Base-by-base conservation (phyloP, 2,797 vertebrate genomes). In the Hipposideros larvatus region DNA sequence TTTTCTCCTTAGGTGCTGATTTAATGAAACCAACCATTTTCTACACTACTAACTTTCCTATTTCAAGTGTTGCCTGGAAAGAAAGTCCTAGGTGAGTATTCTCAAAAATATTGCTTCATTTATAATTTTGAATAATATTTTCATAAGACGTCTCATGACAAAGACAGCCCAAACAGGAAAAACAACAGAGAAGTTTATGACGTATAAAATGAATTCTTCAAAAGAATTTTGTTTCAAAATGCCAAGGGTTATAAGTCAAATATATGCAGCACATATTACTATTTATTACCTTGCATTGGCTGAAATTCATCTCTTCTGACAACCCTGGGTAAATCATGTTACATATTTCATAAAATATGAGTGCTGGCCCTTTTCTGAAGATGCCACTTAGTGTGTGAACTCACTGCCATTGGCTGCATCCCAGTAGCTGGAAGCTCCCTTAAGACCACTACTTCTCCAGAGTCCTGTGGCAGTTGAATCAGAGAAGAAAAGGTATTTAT, bases 271-370 rank as follows among this genome's bases (percentile, higher is more conserved):
- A 98, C 97, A 98, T 98, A 99, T 99, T 99, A 99, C 99, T 99
- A 99, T 99, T 99, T 99, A 99, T 99, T 99, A 99, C 99, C 97
- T 98, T 97, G 92, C 98, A 99, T 99, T 99, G 99, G 99, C 98
- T 99, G 99, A 99, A 99, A 99, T 99, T 99, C 99, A 99, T 99
- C 99, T 99, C 98, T 98, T 99, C 98, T 99, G 99, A 99, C 99
- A 99, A 99, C 98, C 98, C 98, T 99, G 99, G 99, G 99, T 99
- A 99, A 99, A 99, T 99, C 99, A 99, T 98, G 98, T 98, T 98
- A 98, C 98, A 98, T 99, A 97, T 99, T 99, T 98, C 98, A 99
- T 99, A 99, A 99, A 99, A 99, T 99, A 99, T 98, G 99, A 99
- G 98, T 97, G 61, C 97, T 98, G 80, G 98, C 98, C 93, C 98